These are phyloP conservation scores for Xestia c-nigrum DNA, from an alignment of 2,888 invertebrate species.

Conservation along the genomic window DNA sequence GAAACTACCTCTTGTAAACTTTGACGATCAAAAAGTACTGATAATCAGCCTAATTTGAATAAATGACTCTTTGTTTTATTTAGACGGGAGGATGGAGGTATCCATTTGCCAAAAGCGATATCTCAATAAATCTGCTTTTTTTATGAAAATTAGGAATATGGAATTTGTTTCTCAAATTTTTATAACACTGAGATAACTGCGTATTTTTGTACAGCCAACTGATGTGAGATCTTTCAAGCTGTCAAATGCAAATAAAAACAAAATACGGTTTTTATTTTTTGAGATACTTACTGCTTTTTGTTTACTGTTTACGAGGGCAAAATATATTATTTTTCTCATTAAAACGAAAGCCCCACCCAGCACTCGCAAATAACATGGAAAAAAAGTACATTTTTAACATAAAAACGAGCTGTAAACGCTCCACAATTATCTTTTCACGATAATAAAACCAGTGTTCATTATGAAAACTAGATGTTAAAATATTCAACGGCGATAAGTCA, in stretches of 20 bases:
- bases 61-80: too few relatives aligned
- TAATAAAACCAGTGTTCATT: conserved; percentile 56
- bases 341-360: not conserved
- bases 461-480: conserved; percentile 64
- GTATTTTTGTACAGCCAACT: not conserved
- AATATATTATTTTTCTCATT: not conserved
- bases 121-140: not conserved
- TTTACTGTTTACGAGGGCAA: not conserved
- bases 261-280: not conserved
- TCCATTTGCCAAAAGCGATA: not conserved
- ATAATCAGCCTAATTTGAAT: too few relatives aligned
- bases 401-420: conserved; percentile 35
- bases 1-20: too few relatives aligned
- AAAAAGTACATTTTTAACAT: conserved; percentile 30
- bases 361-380: conserved; percentile 8
- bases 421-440: conserved; percentile 51
- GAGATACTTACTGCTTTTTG: not conserved
- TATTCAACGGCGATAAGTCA: conserved; percentile 68
- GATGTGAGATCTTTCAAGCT: not conserved
- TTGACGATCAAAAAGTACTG: too few relatives aligned
- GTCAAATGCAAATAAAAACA: not conserved
- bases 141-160: not conserved
- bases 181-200: not conserved
- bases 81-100: too few relatives aligned
- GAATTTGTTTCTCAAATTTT: not conserved